phyloP scores from a whole-genome alignment of 2,888 invertebrate species.

The Odontothrips loti region DNA sequence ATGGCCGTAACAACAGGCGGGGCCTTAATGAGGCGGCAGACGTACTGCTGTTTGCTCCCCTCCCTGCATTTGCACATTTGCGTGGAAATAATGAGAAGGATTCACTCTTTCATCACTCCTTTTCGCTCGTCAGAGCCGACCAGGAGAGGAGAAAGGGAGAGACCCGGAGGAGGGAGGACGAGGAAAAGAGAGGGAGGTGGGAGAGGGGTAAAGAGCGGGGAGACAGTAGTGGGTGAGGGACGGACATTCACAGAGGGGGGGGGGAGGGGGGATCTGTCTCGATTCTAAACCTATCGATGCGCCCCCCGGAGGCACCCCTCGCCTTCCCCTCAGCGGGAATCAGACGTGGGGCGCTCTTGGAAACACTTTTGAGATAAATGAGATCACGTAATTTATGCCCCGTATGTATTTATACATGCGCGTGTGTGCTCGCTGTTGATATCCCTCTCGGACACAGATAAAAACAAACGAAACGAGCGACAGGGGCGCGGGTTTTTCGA shows the following conservation, averaged over 20 bases:
- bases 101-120: not conserved
- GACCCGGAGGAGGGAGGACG: not conserved
- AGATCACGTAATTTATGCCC: conserved; percentile 22
- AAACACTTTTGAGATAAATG: conserved; percentile 14
- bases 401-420: not conserved
- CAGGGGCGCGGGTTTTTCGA: not conserved
- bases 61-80: not conserved
- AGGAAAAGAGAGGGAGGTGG: not conserved
- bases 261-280: not conserved
- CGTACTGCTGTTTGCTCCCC: too few relatives aligned
- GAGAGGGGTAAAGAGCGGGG: not conserved
- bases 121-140: not conserved
- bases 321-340: not conserved
- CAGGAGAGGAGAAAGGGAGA: not conserved
- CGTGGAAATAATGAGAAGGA: conserved; percentile 2
- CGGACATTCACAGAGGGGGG: not conserved
- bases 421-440: not conserved
- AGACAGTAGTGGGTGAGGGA: not conserved
- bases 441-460: not conserved
- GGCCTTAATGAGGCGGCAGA: not conserved
- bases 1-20: not conserved
- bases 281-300: not conserved
- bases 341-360: not conserved
- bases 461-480: not conserved
- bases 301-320: not conserved